A percentile compares a stretch with the other conserved stretches of the same genome.
These are phyloP conservation scores for Amblyopsis rosae DNA, from an alignment of 2,113 vertebrate genomes.

Conservation along the genomic window DNA sequence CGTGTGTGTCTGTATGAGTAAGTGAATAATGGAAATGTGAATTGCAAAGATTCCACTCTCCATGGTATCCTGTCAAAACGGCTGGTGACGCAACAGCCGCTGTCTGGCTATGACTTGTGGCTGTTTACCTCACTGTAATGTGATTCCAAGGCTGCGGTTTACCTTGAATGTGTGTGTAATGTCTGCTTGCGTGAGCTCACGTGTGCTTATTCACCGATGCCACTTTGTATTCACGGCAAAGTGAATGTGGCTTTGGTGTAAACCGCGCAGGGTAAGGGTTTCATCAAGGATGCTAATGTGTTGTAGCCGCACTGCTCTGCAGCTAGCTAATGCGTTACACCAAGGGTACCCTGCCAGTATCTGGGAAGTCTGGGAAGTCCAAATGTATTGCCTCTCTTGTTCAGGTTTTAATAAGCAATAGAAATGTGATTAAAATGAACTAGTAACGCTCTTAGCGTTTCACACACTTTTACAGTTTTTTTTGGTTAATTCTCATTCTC, in stretches of 20 bases:
- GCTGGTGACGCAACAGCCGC: constrained; percentile 36
- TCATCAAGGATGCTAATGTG: not conserved
- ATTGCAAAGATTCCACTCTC: constrained; percentile 32
- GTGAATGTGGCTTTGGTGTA: constrained; percentile 11
- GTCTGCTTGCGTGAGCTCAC: constrained; percentile 12
- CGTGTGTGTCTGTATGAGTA: not conserved
- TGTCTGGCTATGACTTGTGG: constrained; percentile 31
- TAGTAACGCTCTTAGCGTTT: constrained; percentile 39
- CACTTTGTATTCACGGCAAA: not conserved
- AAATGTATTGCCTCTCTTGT: constrained; percentile 54
- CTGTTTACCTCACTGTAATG: constrained; percentile 39
- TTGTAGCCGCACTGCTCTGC: not conserved
- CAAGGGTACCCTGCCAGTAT: not conserved
- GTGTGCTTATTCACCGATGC: not conserved
- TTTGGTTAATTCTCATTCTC: constrained; percentile 51
- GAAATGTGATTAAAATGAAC: constrained; percentile 58
- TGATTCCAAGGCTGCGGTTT: constrained; percentile 38
- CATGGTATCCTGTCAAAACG: constrained; percentile 27
- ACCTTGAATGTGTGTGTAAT: not conserved
- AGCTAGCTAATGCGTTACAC: not conserved
- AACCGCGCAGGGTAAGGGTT: not conserved
- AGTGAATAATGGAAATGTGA: constrained; percentile 10
- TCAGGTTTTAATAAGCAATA: constrained; percentile 58
- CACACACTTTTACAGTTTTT: constrained; percentile 21
- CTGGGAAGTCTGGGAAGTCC: constrained; percentile 29